phyloP scores from a whole-genome alignment of 2,113 vertebrate species.

The Aleadryas rufinucha region DNA sequence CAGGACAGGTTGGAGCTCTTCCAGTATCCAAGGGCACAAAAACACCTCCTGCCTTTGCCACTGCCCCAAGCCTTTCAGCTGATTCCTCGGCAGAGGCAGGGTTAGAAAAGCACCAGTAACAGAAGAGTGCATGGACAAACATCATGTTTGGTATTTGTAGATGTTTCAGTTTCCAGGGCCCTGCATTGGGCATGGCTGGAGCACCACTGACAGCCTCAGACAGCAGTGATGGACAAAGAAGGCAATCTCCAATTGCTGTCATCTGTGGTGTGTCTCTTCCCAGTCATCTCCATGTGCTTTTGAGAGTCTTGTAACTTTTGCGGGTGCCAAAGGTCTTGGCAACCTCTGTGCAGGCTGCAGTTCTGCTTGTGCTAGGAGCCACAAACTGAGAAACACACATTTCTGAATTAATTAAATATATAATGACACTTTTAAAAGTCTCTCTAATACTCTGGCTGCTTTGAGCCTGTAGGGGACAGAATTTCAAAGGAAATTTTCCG shows the following conservation, averaged over 20 bases:
- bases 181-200: neutral
- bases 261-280: neutral
- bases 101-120: neutral
- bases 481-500: neutral
- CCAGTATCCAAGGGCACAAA: neutral
- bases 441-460: neutral
- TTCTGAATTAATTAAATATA: neutral
- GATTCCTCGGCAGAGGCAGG: neutral
- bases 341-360: neutral
- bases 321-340: neutral
- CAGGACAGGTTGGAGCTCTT: neutral
- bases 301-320: neutral
- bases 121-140: neutral
- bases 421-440: neutral
- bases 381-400: neutral
- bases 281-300: neutral
- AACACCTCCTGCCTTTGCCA: neutral
- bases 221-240: neutral
- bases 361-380: neutral
- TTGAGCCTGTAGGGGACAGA: constrained; percentile 25
- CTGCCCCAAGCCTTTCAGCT: neutral
- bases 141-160: neutral
- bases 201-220: neutral
- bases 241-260: neutral
- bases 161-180: neutral